Evolutionary conservation across 2,888 invertebrate genomes (phyloP).

Genomic region (Hylaea fasciaria): DNA sequence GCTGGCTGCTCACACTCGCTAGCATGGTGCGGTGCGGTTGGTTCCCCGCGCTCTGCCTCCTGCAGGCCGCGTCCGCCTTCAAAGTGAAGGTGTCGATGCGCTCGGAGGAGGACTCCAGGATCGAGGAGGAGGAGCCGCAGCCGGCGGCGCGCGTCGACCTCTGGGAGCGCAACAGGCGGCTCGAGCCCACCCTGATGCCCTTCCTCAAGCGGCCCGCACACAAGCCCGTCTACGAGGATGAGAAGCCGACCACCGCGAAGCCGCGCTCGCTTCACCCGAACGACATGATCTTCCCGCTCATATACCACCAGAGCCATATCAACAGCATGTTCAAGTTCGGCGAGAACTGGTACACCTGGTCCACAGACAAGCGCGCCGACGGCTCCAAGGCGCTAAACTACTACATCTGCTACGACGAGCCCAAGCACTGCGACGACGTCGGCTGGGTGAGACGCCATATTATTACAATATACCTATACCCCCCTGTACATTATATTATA

Average conservation of each 20-base stretch:
- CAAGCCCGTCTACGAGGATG: slow-evolving; percentile 61
- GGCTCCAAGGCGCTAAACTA: slow-evolving; percentile 73
- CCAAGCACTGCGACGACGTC: slow-evolving; percentile 76
- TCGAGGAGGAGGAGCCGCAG: slow-evolving; percentile 64
- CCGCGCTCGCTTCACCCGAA: slow-evolving; percentile 67
- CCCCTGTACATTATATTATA: too few relatives aligned
- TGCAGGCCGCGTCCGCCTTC: slow-evolving; percentile 59
- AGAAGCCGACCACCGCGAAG: slow-evolving; percentile 62
- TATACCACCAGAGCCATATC: slow-evolving; percentile 73
- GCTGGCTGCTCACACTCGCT: slow-evolving; percentile 18
- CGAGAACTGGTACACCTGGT: slow-evolving; percentile 80
- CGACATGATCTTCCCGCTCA: slow-evolving; percentile 74
- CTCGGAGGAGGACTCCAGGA: slow-evolving; percentile 71
- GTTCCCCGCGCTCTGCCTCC: slow-evolving; percentile 50
- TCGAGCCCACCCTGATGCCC: slow-evolving; percentile 58
- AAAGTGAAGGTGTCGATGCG: slow-evolving; percentile 78
- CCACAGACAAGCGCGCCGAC: slow-evolving; percentile 70
- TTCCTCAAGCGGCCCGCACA: slow-evolving; percentile 59
- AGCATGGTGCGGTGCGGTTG: slow-evolving; percentile 55
- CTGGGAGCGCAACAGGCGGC: slow-evolving; percentile 56
- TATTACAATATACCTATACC: neutral
- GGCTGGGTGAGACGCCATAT: slow-evolving; percentile 70
- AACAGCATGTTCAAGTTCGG: slow-evolving; percentile 81
- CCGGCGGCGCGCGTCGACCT: slow-evolving; percentile 53
- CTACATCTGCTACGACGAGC: slow-evolving; percentile 77